phyloP scores from a whole-genome alignment of 2,888 invertebrate species.

The Dione vanillae region DNA sequence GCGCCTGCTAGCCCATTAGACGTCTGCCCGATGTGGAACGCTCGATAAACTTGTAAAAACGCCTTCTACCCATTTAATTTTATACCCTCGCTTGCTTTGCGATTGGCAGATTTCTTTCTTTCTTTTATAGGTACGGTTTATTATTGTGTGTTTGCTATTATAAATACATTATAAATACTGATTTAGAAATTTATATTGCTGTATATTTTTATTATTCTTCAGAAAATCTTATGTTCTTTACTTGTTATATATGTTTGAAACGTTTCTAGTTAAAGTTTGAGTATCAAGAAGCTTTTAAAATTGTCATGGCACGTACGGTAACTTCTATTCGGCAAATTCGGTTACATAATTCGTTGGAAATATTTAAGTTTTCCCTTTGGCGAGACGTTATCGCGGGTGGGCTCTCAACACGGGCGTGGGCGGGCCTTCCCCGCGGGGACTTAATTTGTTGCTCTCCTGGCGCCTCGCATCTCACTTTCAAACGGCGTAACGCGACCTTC shows the following conservation, averaged over 20 bases:
- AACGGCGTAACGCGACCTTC: slow-evolving; percentile 82
- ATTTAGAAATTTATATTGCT: slow-evolving; percentile 33
- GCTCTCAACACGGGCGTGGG: slow-evolving; percentile 74
- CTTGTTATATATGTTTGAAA: background rate
- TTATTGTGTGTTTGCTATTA: slow-evolving; percentile 68
- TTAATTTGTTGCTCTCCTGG: slow-evolving; percentile 85
- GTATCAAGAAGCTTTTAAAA: slow-evolving; percentile 25
- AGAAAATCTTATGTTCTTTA: too few species aligned
- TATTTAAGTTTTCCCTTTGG: slow-evolving; percentile 81
- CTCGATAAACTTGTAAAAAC: slow-evolving; percentile 84
- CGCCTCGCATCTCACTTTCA: slow-evolving; percentile 83
- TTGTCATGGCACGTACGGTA: slow-evolving; percentile 72
- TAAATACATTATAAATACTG: slow-evolving; percentile 42
- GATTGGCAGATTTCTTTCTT: slow-evolving; percentile 80
- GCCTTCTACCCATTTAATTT: slow-evolving; percentile 83
- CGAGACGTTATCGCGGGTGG: slow-evolving; percentile 78
- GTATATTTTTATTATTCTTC: too few species aligned
- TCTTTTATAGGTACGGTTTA: slow-evolving; percentile 71
- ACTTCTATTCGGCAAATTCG: slow-evolving; percentile 77
- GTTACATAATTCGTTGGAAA: slow-evolving; percentile 78
- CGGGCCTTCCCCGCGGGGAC: slow-evolving; percentile 76
- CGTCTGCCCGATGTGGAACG: slow-evolving; percentile 81
- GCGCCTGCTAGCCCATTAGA: slow-evolving; percentile 81
- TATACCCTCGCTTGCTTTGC: slow-evolving; percentile 80
- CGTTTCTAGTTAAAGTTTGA: slow-evolving; percentile 28